phyloP scores from a whole-genome alignment of 2,888 invertebrate genomes.

The Drosophila mayaguana region DNA sequence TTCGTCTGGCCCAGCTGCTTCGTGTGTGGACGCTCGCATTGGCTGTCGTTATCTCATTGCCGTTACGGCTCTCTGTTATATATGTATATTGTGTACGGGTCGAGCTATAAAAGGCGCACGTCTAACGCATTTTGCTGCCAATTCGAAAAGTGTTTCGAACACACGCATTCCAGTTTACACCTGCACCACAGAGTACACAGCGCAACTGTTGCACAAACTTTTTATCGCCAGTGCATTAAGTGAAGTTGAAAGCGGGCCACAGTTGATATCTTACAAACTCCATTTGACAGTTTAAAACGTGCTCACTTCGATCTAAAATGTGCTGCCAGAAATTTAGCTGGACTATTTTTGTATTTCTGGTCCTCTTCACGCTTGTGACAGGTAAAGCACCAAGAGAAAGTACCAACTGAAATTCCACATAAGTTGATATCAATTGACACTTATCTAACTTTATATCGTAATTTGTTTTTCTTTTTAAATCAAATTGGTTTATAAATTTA shows the following conservation, averaged over 20 bases:
- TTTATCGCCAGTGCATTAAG: slow-evolving; percentile 39
- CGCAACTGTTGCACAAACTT: slow-evolving; percentile 43
- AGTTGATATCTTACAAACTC: slow-evolving; percentile 16
- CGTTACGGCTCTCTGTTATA: slow-evolving; percentile 29
- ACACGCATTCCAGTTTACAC: slow-evolving; percentile 25
- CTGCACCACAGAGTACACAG: slow-evolving; percentile 5
- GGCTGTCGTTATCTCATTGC: slow-evolving; percentile 63
- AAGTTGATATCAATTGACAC: not conserved
- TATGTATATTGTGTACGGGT: slow-evolving; percentile 32
- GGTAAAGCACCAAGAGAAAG: slow-evolving; percentile 49
- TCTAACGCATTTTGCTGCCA: slow-evolving; percentile 70
- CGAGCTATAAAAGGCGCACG: slow-evolving; percentile 80
- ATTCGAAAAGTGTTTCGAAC: slow-evolving; percentile 65
- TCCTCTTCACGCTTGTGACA: slow-evolving; percentile 65
- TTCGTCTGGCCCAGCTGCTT: slow-evolving; percentile 44
- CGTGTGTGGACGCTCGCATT: slow-evolving; percentile 60
- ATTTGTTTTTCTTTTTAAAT: no score
- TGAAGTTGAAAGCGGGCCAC: slow-evolving; percentile 21
- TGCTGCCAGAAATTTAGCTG: slow-evolving; percentile 64
- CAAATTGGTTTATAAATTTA: no score
- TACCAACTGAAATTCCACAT: not conserved
- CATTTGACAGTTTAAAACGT: slow-evolving; percentile 19
- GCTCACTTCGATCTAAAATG: slow-evolving; percentile 45
- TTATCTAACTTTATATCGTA: not conserved
- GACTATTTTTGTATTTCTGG: slow-evolving; percentile 62